Percentiles rank a stretch among this genome's conserved stretches.
These are phyloP conservation scores for Drosophila merina DNA, from an alignment of 2,888 invertebrate genomes.

Conservation along the genomic window DNA sequence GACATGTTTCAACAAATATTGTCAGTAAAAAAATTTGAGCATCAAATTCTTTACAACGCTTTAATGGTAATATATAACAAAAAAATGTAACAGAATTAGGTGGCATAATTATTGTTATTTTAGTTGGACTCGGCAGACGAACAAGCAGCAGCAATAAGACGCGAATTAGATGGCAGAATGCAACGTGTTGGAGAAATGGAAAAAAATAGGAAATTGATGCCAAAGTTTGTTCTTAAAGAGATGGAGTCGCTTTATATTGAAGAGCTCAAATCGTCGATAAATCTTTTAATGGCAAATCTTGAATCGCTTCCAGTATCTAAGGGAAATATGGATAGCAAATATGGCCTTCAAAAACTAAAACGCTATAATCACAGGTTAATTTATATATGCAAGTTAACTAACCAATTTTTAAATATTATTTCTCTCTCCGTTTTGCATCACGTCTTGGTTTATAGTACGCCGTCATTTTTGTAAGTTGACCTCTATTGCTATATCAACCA, in stretches of 20 bases:
- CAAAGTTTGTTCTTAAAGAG: conserved; percentile 99
- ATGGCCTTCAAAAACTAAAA: conserved; percentile 98
- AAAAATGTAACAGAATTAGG: background rate
- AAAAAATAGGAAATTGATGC: conserved; percentile 98
- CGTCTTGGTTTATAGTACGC: conserved; percentile 74
- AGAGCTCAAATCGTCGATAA: conserved; percentile 98
- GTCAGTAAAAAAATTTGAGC: conserved; percentile 99
- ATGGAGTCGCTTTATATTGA: conserved; percentile 99
- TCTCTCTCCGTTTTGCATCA: conserved; percentile 20
- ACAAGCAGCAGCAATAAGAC: conserved; percentile 99
- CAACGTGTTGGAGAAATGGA: conserved; percentile 99
- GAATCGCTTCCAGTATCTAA: conserved; percentile 99
- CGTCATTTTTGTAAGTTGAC: conserved; percentile 82
- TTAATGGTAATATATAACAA: conserved; percentile 89
- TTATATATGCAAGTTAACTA: background rate
- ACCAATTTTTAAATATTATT: conserved; percentile 3
- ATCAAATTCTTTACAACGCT: conserved; percentile 99
- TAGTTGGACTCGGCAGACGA: conserved; percentile 99
- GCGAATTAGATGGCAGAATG: conserved; percentile 99
- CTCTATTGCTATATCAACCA: background rate
- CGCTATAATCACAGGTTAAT: conserved; percentile 98
- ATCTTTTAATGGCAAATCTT: conserved; percentile 98
- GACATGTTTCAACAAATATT: conserved; percentile 99
- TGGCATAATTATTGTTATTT: conserved; percentile 50
- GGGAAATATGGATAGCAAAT: conserved; percentile 98